phyloP scores from a whole-genome alignment of 1,140 invertebrate species.

The Mercenaria mercenaria region DNA sequence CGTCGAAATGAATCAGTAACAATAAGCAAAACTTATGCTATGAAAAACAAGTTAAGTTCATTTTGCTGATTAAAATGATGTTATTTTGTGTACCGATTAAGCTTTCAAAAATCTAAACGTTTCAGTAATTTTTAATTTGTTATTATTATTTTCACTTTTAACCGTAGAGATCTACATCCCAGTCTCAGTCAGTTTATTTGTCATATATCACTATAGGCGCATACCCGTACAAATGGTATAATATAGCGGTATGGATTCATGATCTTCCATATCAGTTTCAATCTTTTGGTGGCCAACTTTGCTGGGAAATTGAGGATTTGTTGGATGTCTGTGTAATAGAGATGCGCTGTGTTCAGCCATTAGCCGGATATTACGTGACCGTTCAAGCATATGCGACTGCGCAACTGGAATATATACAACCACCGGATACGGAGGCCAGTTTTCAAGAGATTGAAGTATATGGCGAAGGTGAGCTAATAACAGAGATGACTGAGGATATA shows the following conservation, averaged over 20 bases:
- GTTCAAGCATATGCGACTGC: not conserved
- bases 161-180: too few relatives aligned
- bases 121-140: too few relatives aligned
- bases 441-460: slow-evolving; percentile 25
- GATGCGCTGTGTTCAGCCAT: slow-evolving; percentile 1
- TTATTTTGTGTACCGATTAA: too few relatives aligned
- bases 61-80: too few relatives aligned
- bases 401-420: not conserved
- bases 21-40: too few relatives aligned
- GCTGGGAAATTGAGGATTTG: slow-evolving; percentile 32
- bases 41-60: too few relatives aligned
- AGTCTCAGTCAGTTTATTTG: too few relatives aligned
- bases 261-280: not conserved
- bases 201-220: not conserved
- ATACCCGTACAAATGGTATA: slow-evolving; percentile 3
- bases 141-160: too few relatives aligned
- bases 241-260: slow-evolving; percentile 31
- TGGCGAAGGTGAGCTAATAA: not conserved
- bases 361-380: slow-evolving; percentile 6
- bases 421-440: not conserved
- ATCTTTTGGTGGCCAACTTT: not conserved
- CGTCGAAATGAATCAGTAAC: too few relatives aligned
- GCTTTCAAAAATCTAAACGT: too few relatives aligned
- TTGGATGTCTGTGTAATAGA: not conserved
- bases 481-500: too few relatives aligned